These are phyloP conservation scores for Calyptomena viridis DNA, from an alignment of 2,113 vertebrate species.

Conservation along the genomic window DNA sequence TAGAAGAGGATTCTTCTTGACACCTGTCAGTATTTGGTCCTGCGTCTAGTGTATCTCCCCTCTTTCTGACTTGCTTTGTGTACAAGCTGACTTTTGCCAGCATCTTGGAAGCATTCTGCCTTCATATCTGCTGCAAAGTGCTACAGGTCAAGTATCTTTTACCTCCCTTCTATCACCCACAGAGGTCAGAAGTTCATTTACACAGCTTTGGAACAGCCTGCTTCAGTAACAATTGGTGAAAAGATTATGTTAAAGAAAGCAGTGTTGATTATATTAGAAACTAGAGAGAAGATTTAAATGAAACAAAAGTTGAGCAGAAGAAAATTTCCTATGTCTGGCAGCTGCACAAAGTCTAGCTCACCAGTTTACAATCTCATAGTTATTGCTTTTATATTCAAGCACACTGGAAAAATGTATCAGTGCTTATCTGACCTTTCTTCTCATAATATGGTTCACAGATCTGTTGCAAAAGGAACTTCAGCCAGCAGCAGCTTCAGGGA, in stretches of 20 bases:
- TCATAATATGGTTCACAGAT: neutral
- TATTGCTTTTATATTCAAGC: neutral
- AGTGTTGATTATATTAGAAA: slow-evolving; percentile 7
- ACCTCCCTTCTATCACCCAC: neutral
- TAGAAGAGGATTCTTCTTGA: neutral
- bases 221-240: neutral
- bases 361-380: neutral
- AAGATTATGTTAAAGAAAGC: neutral
- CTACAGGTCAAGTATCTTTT: neutral
- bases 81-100: neutral
- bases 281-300: neutral
- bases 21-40: neutral
- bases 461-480: neutral
- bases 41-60: neutral
- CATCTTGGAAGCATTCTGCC: neutral
- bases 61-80: neutral
- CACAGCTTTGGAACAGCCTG: neutral
- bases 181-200: neutral
- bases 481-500: neutral
- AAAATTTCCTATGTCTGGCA: slow-evolving; percentile 10
- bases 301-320: neutral
- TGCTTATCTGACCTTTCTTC: slow-evolving; percentile 48
- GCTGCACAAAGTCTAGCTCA: neutral
- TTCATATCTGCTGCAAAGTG: neutral
- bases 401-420: neutral